Conservation (phyloP, 1,140 invertebrate species). For the Bathynomus jamesi region DNA sequence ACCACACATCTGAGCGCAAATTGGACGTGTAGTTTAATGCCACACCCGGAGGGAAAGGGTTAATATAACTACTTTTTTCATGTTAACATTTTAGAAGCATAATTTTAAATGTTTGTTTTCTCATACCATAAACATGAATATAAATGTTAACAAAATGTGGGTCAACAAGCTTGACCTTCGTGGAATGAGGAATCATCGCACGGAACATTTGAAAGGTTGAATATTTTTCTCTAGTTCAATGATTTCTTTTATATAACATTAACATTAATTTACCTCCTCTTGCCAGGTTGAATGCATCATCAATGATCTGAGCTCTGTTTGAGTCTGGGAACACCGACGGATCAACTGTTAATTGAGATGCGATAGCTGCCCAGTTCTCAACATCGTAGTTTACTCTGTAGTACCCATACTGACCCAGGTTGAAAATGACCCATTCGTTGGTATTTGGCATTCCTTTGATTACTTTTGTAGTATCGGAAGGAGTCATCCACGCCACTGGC, state of each 20-base stretch:
- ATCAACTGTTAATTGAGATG: background rate
- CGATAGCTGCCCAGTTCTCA: too few relatives aligned
- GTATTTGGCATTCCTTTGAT: too few relatives aligned
- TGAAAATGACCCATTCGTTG: too few relatives aligned
- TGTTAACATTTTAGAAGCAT: slow-evolving; percentile 28
- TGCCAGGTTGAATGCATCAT: background rate
- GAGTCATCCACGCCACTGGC: slow-evolving; percentile 56
- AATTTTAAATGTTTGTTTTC: slow-evolving; percentile 16
- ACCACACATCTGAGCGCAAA: too few relatives aligned
- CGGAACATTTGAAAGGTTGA: too few relatives aligned
- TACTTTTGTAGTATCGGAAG: slow-evolving; percentile 8
- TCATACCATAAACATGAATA: slow-evolving; percentile 24
- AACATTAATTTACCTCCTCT: slow-evolving; percentile 27
- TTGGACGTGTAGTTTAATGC: too few relatives aligned
- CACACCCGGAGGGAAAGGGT: too few relatives aligned
- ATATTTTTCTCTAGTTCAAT: slow-evolving; percentile 19
- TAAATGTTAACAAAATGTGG: slow-evolving; percentile 17
- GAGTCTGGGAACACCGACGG: background rate
- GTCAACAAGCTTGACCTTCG: too few relatives aligned
- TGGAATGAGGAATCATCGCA: too few relatives aligned
- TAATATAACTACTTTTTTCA: slow-evolving; percentile 35
- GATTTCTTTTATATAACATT: slow-evolving; percentile 19
- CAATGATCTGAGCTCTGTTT: too few relatives aligned
- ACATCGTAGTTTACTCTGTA: too few relatives aligned
- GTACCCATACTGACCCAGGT: too few relatives aligned